Evolutionary conservation across 2,888 invertebrate species (phyloP).

Genomic region (Campoplex capitator): DNA sequence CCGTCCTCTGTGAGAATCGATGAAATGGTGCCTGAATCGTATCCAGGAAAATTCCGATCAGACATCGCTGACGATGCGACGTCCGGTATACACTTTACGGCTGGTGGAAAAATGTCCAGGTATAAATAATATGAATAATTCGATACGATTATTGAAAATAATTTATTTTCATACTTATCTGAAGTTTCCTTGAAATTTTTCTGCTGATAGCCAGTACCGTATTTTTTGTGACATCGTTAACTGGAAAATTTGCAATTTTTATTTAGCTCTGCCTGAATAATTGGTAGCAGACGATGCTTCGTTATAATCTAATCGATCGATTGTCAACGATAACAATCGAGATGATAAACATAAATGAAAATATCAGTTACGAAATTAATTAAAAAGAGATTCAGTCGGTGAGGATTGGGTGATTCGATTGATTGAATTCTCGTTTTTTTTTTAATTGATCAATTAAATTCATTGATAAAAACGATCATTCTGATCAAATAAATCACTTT

Average conservation of each 20-base stretch:
- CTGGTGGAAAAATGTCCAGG: slow-evolving; percentile 83
- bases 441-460: not conserved
- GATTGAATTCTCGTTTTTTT: not conserved
- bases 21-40: slow-evolving; percentile 86
- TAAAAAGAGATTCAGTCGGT: not conserved
- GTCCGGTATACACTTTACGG: slow-evolving; percentile 91
- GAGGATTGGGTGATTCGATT: not conserved
- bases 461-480: not conserved
- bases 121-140: slow-evolving; percentile 54
- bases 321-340: not conserved
- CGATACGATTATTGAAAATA: not conserved
- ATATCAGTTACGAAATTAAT: not conserved
- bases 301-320: not conserved
- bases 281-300: not conserved
- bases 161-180: not conserved
- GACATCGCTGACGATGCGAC: slow-evolving; percentile 88
- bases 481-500: not conserved
- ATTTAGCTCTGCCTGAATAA: not conserved
- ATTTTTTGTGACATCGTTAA: not conserved
- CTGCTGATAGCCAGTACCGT: not conserved
- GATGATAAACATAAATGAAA: not conserved
- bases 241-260: not conserved
- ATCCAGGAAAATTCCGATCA: slow-evolving; percentile 76
- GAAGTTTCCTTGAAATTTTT: not conserved
- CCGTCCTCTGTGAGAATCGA: slow-evolving; percentile 91